A percentile compares a stretch with the other conserved stretches of the same genome.
phyloP scores from a whole-genome alignment of 2,888 invertebrate genomes.

The Amitus sp. region DNA sequence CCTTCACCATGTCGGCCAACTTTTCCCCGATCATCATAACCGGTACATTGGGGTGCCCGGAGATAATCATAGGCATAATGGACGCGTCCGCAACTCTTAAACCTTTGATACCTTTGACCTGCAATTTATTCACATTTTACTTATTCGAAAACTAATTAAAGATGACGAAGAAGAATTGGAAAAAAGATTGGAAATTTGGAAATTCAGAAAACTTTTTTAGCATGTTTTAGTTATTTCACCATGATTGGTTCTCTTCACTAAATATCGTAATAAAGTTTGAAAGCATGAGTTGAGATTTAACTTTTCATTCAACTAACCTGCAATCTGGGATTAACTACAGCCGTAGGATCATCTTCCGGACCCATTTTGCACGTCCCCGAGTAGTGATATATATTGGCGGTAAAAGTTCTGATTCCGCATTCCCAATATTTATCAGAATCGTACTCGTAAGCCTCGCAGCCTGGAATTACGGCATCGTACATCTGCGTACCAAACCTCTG shows the following conservation, averaged over 20 bases:
- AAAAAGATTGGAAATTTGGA: no score
- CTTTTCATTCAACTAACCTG: slow-evolving; percentile 51
- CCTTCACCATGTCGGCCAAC: slow-evolving; percentile 72
- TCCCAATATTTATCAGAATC: slow-evolving; percentile 76
- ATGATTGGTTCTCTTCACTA: no score
- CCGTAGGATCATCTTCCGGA: slow-evolving; percentile 68
- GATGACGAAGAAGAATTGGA: no score
- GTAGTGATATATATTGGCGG: slow-evolving; percentile 78
- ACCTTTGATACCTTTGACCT: slow-evolving; percentile 67
- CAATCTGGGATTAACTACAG: slow-evolving; percentile 73
- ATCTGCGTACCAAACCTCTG: slow-evolving; percentile 69
- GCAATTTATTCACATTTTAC: neutral
- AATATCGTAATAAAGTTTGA: slow-evolving; percentile 68
- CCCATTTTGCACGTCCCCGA: slow-evolving; percentile 76
- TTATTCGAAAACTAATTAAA: no score
- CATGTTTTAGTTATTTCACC: no score
- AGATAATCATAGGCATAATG: slow-evolving; percentile 72
- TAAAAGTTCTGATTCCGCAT: slow-evolving; percentile 75
- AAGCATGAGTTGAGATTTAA: no score
- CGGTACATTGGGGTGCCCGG: slow-evolving; percentile 74
- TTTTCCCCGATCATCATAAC: slow-evolving; percentile 78
- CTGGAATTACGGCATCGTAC: slow-evolving; percentile 69
- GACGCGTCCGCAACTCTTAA: slow-evolving; percentile 75
- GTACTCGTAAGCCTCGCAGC: slow-evolving; percentile 70
- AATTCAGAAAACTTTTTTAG: no score